Evolutionary conservation across 2,797 vertebrate genomes (phyloP).

Genomic region (Lepus oiostolus): DNA sequence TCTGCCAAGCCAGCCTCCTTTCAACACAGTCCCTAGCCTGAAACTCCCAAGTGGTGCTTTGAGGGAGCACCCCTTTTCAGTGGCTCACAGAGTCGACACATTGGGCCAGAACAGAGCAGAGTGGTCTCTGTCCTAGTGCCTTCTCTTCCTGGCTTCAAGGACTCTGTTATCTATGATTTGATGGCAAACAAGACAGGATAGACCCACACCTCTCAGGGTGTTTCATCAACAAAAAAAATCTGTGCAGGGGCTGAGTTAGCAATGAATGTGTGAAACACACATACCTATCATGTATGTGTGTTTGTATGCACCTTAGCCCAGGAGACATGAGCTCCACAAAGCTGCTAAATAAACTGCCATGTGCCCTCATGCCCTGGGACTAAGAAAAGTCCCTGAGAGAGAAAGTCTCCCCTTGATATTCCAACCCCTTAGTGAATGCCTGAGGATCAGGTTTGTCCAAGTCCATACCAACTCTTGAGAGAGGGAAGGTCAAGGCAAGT

Average conservation of each 20-base stretch:
- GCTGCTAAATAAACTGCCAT: background rate
- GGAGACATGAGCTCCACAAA: background rate
- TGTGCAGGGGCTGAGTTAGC: too few relatives aligned
- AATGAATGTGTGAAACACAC: too few relatives aligned
- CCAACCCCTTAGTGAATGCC: background rate
- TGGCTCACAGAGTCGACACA: background rate
- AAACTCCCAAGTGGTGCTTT: background rate
- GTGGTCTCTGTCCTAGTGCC: background rate
- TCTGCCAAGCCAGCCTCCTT: background rate
- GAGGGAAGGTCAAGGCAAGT: background rate
- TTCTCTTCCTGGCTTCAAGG: background rate
- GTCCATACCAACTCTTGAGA: background rate
- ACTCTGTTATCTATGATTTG: background rate
- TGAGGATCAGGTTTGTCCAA: background rate
- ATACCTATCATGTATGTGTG: background rate
- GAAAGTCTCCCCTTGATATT: background rate
- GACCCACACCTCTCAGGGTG: background rate
- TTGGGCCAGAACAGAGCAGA: background rate
- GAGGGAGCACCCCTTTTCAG: background rate
- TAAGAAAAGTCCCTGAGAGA: conserved; percentile 4
- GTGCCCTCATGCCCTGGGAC: background rate
- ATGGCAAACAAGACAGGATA: background rate
- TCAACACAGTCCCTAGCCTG: background rate
- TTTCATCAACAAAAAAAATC: conserved; percentile 24
- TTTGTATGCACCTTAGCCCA: background rate